A percentile compares a stretch with the other conserved stretches of the same genome.
Evolutionary conservation across 2,113 vertebrate species (phyloP).

Genomic region (Sardina pilchardus): DNA sequence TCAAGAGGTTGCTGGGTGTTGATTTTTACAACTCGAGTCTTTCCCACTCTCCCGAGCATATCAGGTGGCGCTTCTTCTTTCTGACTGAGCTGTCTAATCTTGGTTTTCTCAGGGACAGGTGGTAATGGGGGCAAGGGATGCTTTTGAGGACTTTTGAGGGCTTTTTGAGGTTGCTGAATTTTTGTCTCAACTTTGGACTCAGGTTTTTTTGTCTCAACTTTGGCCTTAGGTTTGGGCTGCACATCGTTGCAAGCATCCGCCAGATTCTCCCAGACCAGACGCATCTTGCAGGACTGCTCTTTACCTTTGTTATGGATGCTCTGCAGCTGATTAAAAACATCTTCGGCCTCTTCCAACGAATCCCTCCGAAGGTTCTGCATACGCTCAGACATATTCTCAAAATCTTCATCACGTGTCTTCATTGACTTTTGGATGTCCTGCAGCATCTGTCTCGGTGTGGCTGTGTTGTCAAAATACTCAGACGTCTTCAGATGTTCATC

Average conservation of each 20-base stretch:
- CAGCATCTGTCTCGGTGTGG: background rate
- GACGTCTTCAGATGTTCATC: background rate
- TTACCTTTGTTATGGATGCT: background rate
- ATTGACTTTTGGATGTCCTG: background rate
- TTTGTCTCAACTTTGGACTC: background rate
- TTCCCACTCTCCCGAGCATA: background rate
- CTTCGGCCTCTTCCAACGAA: background rate
- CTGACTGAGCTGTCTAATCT: background rate
- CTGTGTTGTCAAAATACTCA: background rate
- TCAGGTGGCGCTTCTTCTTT: background rate
- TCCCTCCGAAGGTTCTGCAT: background rate
- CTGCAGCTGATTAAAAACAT: background rate
- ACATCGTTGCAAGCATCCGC: background rate
- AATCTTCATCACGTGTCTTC: background rate
- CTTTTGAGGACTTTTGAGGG: background rate
- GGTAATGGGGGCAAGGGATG: background rate
- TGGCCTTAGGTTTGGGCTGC: background rate
- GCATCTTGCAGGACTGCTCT: background rate
- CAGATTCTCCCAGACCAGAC: background rate
- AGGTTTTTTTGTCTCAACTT: background rate
- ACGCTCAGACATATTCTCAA: background rate
- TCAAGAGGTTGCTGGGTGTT: background rate
- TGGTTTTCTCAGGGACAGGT: background rate
- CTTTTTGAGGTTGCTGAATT: background rate
- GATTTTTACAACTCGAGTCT: background rate